A percentile compares a stretch with the other conserved stretches of the same genome.
These are phyloP conservation scores for Clarias laeviceps DNA, from an alignment of 2,797 vertebrate species.

Conservation along the genomic window DNA sequence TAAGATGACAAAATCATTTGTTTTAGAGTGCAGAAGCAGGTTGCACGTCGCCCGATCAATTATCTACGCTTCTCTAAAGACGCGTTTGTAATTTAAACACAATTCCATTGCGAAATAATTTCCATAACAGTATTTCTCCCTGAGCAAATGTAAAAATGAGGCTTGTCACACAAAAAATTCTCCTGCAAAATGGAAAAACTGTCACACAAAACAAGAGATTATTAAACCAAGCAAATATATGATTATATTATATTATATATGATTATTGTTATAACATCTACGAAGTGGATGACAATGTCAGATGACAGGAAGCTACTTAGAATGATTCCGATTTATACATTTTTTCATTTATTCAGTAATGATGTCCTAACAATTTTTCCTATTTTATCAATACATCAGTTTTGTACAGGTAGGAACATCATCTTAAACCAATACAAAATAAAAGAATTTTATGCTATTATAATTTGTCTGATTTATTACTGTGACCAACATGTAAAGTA, in stretches of 20 bases:
- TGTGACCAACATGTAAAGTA: background rate
- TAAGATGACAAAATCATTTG: background rate
- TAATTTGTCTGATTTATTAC: background rate
- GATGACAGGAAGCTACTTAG: background rate
- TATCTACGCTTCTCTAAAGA: background rate
- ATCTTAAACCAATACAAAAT: background rate
- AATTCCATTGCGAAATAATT: background rate
- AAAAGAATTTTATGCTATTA: background rate
- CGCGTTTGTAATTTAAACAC: background rate
- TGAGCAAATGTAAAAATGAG: background rate
- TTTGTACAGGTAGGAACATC: background rate
- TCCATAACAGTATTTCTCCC: background rate
- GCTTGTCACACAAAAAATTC: background rate
- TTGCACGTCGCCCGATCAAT: background rate
- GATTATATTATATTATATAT: no score
- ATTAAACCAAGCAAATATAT: background rate
- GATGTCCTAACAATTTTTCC: no score
- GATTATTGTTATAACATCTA: background rate
- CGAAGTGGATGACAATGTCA: background rate
- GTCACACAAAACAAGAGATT: background rate
- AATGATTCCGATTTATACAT: background rate
- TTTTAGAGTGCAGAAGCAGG: background rate
- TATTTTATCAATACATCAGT: no score
- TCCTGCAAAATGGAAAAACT: no score
- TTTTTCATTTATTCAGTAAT: background rate